Base-by-base conservation (phyloP, 2,888 invertebrate genomes). In the Diachrysia chrysitis region DNA sequence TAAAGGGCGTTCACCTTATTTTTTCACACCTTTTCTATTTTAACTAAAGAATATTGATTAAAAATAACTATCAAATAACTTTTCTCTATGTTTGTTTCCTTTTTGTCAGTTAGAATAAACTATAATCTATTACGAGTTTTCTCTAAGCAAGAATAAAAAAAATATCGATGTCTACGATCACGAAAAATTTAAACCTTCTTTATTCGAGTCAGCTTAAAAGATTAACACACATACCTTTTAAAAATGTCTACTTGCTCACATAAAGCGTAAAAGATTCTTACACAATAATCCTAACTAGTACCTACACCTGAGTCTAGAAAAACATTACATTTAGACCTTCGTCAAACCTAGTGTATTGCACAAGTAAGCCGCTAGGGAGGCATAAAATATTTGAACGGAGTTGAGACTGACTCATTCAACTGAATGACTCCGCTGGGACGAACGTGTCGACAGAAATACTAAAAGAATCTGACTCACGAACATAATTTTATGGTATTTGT, bases 361-460 rank as follows among this genome's bases (percentile, higher is more conserved):
- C 16, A 61, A 55, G 23, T 23, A 59, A 35, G 54, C 55, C 76
- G 63, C 75, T 9, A 12, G 61, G 29, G 76, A 37, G 55, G 51
- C 14, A 76, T 79, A 63, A 79, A 63, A 67, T 76, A 76, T 79
- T 79, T 60, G 54, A 66, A 76, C 66, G 64, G 60, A 79, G 62
- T 58, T 58, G 32, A 70, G 61, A 48, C 56, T 19, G 62, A 61
- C 58, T 56, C 42, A 76, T 79, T 79, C 63, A 25, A 56, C 10
- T 19, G 25, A 37, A 76, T 55, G 37, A 14, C 51, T 53, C 76
- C 71, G 0, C 0, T 9, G 79, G 64, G 76, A 71, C 12, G 23
- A 0, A 66, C 58, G 59, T 63, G 74, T 58, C 32, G 56, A 54
- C 54, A 66, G 21, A 29, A 29, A 21, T 60, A 58, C 56, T 60